phyloP scores from a whole-genome alignment of 2,797 vertebrate species.

The Simalia tracyae region DNA sequence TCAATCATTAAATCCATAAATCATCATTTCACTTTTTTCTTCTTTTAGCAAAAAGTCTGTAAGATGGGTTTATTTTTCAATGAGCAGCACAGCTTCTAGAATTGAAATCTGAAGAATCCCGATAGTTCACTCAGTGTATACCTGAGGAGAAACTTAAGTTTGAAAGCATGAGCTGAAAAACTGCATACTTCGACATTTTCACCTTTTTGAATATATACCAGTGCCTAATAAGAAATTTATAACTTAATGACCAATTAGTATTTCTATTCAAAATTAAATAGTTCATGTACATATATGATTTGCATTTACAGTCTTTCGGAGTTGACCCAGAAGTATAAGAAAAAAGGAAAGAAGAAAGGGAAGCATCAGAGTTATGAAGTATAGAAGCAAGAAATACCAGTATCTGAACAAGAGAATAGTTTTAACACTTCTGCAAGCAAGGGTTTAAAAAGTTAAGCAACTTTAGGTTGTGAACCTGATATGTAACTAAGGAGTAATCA shows the following conservation, averaged over 20 bases:
- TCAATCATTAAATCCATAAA: not conserved
- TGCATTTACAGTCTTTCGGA: not conserved
- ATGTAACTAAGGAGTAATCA: not conserved
- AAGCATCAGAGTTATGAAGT: not conserved
- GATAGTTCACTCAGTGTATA: not conserved
- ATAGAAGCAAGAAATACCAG: not conserved
- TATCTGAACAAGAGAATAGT: not conserved
- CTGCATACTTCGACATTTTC: not conserved
- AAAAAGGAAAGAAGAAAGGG: not conserved
- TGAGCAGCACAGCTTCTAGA: not conserved
- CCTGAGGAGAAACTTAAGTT: slow-evolving; percentile 4
- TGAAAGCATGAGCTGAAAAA: slow-evolving; percentile 3
- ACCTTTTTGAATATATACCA: not conserved
- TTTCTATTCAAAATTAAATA: not conserved
- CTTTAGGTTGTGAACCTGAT: not conserved
- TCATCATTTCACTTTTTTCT: not conserved
- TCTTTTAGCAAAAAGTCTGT: not conserved
- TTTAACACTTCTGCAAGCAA: not conserved
- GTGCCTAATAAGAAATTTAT: slow-evolving; percentile 1
- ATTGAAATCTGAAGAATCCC: slow-evolving; percentile 11
- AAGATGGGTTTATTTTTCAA: not conserved
- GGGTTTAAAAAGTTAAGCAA: not conserved
- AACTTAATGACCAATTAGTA: not conserved
- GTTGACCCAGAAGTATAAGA: not conserved
- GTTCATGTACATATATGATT: not conserved